Conservation (phyloP, 1,140 invertebrate species). For the Cyclargus thomasi region DNA sequence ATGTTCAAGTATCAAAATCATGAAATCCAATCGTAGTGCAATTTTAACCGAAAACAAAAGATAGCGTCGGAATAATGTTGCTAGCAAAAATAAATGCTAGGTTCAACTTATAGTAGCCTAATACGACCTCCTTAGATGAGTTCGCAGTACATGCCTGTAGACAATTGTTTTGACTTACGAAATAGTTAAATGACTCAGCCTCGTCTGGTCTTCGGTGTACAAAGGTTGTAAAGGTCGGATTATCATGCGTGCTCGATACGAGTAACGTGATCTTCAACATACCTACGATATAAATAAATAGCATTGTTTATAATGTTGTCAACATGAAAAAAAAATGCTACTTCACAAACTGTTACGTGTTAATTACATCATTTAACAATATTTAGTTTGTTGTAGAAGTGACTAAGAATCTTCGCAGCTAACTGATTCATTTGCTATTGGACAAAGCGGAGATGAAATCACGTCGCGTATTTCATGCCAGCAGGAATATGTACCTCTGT, state of each 20-base stretch:
- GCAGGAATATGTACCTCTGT: neutral
- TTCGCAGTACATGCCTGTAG: neutral
- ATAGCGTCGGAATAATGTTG: too few species aligned
- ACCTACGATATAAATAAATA: neutral
- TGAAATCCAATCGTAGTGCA: too few species aligned
- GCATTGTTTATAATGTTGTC: neutral
- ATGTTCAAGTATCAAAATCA: too few species aligned
- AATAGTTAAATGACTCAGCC: slow-evolving; percentile 4
- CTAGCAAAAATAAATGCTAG: too few species aligned
- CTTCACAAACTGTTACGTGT: neutral
- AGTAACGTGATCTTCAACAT: neutral
- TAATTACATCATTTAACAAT: neutral
- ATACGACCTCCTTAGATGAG: too few species aligned
- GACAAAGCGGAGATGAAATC: slow-evolving; percentile 7
- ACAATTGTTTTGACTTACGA: neutral
- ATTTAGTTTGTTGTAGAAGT: neutral
- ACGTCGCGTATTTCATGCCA: neutral
- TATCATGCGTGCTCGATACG: slow-evolving; percentile 3
- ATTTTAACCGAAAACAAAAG: too few species aligned
- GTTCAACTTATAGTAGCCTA: too few species aligned
- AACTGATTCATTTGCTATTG: neutral
- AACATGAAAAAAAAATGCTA: neutral
- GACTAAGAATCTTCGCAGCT: neutral
- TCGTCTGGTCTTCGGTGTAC: slow-evolving; percentile 2
- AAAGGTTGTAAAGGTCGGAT: neutral